Evolutionary conservation across 2,113 vertebrate species (phyloP).

Genomic region (Dasyurus viverrinus): DNA sequence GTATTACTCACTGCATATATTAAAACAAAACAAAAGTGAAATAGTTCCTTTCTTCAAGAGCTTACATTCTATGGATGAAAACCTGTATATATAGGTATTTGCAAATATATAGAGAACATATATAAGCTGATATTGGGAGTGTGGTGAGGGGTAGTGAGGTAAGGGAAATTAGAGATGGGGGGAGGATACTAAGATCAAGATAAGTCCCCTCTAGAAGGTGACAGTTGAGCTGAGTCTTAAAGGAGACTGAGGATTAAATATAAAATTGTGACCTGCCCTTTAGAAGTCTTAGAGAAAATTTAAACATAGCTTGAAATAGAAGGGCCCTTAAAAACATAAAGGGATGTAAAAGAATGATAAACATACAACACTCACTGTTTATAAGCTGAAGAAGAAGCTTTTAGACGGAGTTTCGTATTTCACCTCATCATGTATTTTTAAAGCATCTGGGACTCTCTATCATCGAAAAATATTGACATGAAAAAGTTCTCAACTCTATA

Average conservation of each 20-base stretch:
- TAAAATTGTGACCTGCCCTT: neutral
- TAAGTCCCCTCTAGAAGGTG: neutral
- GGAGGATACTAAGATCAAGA: neutral
- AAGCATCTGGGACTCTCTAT: neutral
- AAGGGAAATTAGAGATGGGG: neutral
- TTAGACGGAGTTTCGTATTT: neutral
- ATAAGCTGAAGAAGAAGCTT: neutral
- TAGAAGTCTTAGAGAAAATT: neutral
- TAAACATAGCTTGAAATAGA: neutral
- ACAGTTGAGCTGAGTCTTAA: neutral
- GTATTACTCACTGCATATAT: neutral
- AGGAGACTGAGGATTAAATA: neutral
- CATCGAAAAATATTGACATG: neutral
- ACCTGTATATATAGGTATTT: neutral
- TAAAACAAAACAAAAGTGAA: neutral
- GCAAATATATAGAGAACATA: neutral
- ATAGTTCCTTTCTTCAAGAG: neutral
- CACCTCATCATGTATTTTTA: slow-evolving; percentile 1
- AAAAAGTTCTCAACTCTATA: neutral
- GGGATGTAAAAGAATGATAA: neutral
- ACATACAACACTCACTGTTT: neutral
- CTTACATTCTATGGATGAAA: neutral
- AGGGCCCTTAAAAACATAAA: neutral
- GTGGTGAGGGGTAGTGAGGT: neutral
- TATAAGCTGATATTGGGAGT: neutral